Evolutionary conservation across 2,888 invertebrate species (phyloP).

Genomic region (Mimas tiliae): DNA sequence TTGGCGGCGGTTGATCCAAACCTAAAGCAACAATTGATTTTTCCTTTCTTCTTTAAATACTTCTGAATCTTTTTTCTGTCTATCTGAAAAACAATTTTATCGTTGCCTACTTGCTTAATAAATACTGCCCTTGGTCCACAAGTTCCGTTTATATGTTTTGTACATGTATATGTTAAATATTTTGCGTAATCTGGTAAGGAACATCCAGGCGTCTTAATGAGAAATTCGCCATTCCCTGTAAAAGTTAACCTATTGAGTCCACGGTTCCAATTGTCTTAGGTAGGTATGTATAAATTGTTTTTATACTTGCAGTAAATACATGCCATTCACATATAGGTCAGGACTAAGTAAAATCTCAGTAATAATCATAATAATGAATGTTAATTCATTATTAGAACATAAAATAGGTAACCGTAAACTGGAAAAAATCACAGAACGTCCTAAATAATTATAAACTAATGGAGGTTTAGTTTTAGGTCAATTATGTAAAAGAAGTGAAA

Average conservation of each 20-base stretch:
- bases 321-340: too few species aligned
- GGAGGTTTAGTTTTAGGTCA: too few species aligned
- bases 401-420: too few species aligned
- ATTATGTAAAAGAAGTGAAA: too few species aligned
- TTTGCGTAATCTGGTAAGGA: constrained; percentile 60
- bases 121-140: constrained; percentile 57
- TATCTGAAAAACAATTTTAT: constrained; percentile 49
- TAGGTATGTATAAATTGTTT: too few species aligned
- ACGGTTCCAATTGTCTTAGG: neutral
- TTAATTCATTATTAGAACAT: too few species aligned
- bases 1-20: constrained; percentile 39
- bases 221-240: constrained; percentile 33
- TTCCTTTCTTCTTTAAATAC: constrained; percentile 38
- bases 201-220: constrained; percentile 63
- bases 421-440: too few species aligned
- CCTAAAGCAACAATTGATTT: constrained; percentile 54
- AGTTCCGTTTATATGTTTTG: constrained; percentile 32
- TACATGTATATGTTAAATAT: constrained; percentile 45
- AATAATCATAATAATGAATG: too few species aligned
- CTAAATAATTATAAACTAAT: too few species aligned
- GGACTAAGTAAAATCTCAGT: too few species aligned
- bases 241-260: constrained; percentile 9
- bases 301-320: too few species aligned
- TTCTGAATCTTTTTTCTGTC: constrained; percentile 43
- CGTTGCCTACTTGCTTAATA: constrained; percentile 42